These are phyloP conservation scores for Noturus placidus DNA, from an alignment of 2,113 vertebrate species.

Conservation along the genomic window DNA sequence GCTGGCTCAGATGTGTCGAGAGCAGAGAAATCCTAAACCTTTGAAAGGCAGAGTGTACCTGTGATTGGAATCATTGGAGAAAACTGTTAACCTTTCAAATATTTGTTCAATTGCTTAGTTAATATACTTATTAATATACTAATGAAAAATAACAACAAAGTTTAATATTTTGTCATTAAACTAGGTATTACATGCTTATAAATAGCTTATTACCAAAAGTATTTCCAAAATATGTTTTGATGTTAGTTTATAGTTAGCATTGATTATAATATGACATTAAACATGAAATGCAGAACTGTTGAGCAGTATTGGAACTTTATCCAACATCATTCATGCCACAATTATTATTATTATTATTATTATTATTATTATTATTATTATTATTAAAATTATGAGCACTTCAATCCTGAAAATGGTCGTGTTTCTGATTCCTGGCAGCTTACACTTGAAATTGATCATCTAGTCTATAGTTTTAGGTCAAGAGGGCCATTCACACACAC, in stretches of 20 bases:
- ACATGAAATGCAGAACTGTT: background rate
- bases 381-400: no score
- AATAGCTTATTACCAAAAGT: background rate
- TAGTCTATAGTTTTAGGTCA: slow-evolving; percentile 38
- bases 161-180: background rate
- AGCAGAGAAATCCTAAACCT: background rate
- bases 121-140: background rate
- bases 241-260: background rate
- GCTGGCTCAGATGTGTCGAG: background rate
- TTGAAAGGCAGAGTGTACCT: background rate
- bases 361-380: no score
- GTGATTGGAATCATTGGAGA: background rate
- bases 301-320: background rate
- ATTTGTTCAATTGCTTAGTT: background rate
- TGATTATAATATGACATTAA: background rate
- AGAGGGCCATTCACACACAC: slow-evolving; percentile 23
- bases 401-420: background rate
- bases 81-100: background rate
- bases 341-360: no score
- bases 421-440: background rate
- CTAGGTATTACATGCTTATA: background rate
- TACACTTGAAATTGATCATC: slow-evolving; percentile 21
- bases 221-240: background rate
- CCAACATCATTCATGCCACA: background rate
- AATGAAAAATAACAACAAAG: background rate